Base-by-base conservation (phyloP, 1,140 invertebrate genomes). In the Bombyx mandarina region DNA sequence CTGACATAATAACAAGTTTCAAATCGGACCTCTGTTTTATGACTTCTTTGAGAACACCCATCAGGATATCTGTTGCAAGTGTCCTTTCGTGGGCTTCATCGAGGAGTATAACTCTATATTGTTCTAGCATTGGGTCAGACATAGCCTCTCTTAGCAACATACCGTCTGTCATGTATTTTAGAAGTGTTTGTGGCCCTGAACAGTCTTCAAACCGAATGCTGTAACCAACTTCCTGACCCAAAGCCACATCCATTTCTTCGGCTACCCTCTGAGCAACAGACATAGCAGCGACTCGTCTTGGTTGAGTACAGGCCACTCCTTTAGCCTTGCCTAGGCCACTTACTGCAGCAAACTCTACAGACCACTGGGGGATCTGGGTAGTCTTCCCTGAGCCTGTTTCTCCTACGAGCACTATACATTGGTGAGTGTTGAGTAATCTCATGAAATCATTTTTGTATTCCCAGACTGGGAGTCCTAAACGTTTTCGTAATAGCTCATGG, bases 131-230 rank as follows among this genome's bases (percentile, higher is more conserved):
- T 0, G 98, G 98, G 88, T 99, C 98, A 5, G 97, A 98, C 98
- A 99, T 99, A 1, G 97, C 98, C 90, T 99, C 99, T 58, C 99
- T 90, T 26, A 99, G 88, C 77, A 99, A 92, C 98, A 99, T 99
- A 97, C 99, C 99, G 80, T 99, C 98, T 8, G 98, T 99, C 95
- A 99, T 98, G 80, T 99, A 99, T 77, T 94, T 94, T 0, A 94
- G 86, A 47, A 99, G 89, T 0, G 99, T 99, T 82, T 96, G 97
- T 0, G 96, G 90, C 10, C 96, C 97, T 22, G 98, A 98, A 74
- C 98, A 99, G 88, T 99, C 99, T 89, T 99, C 99, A 84, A 99
- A 99, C 90, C 99, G 94, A 73, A 99, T 99, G 73, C 95, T 98
- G 82, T 99, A 99, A 59, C 99, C 99, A 12, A 99, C 99, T 71